These are phyloP conservation scores for Gortyna flavago DNA, from an alignment of 2,888 invertebrate genomes.

Conservation along the genomic window DNA sequence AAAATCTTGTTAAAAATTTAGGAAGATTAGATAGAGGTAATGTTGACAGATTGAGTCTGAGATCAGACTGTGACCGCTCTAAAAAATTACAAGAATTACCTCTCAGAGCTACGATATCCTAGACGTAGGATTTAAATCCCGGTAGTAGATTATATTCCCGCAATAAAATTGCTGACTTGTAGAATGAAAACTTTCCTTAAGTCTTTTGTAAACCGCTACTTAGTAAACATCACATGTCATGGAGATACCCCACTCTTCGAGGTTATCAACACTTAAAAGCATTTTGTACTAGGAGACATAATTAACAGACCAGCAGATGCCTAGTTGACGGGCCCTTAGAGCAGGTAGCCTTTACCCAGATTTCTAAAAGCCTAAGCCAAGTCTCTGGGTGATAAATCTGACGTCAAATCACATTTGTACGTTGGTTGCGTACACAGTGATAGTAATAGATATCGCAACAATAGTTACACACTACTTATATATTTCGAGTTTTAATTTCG, in stretches of 20 bases:
- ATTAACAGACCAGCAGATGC: slow-evolving; percentile 36
- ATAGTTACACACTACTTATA: no score
- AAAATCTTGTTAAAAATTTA: no score
- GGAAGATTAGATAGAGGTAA: no score
- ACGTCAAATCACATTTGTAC: background rate
- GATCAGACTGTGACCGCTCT: no score
- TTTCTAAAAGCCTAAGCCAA: slow-evolving; percentile 14
- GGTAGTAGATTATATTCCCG: background rate
- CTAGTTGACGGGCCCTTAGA: slow-evolving; percentile 17
- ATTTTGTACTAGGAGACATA: slow-evolving; percentile 39
- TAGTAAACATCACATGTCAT: slow-evolving; percentile 31
- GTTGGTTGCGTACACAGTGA: no score
- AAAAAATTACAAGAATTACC: no score
- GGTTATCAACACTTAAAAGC: slow-evolving; percentile 58
- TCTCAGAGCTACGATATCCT: background rate
- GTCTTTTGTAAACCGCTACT: slow-evolving; percentile 14
- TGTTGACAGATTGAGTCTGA: no score
- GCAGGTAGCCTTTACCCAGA: slow-evolving; percentile 30
- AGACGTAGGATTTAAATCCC: background rate
- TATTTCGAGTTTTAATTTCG: no score
- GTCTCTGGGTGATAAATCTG: background rate
- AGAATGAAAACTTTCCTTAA: background rate
- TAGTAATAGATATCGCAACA: no score
- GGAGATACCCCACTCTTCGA: slow-evolving; percentile 45
- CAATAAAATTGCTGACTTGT: background rate